phyloP scores from a whole-genome alignment of 2,888 invertebrate genomes.

The Phoenoteleia sp. region DNA sequence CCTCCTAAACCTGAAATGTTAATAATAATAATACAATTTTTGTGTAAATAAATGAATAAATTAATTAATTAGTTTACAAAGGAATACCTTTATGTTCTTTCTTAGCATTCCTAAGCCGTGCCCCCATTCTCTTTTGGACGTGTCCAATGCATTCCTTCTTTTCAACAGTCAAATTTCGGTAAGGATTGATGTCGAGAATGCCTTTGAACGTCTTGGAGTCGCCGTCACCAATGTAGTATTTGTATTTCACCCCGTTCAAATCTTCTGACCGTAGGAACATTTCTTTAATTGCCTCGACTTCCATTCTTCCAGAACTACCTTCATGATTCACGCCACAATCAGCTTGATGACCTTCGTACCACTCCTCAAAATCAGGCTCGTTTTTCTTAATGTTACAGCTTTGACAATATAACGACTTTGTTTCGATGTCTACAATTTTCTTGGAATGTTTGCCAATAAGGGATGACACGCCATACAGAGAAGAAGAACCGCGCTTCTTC shows the following conservation, averaged over 20 bases:
- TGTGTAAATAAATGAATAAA: not conserved
- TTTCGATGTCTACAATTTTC: slow-evolving; percentile 1
- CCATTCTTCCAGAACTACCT: slow-evolving; percentile 10
- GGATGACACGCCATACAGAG: slow-evolving; percentile 6
- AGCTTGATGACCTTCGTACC: slow-evolving; percentile 24
- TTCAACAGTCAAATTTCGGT: not conserved
- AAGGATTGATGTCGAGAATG: not conserved
- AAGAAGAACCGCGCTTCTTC: slow-evolving; percentile 21
- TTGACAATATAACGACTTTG: slow-evolving; percentile 15
- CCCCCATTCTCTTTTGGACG: not conserved
- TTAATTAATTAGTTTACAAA: not conserved
- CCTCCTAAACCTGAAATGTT: not conserved
- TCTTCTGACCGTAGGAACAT: slow-evolving; percentile 35
- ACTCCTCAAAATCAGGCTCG: slow-evolving; percentile 14
- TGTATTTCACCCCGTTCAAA: slow-evolving; percentile 5
- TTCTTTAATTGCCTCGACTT: too few species aligned
- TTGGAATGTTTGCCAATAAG: slow-evolving; percentile 14
- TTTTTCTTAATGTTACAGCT: slow-evolving; percentile 2
- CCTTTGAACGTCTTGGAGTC: too few species aligned
- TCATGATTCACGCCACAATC: slow-evolving; percentile 1
- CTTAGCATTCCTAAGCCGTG: not conserved
- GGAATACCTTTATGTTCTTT: not conserved
- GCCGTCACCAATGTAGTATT: too few species aligned
- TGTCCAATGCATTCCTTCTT: not conserved
- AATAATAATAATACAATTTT: not conserved